Evolutionary conservation across 2,888 invertebrate species (phyloP).

Genomic region (Noctua comes): DNA sequence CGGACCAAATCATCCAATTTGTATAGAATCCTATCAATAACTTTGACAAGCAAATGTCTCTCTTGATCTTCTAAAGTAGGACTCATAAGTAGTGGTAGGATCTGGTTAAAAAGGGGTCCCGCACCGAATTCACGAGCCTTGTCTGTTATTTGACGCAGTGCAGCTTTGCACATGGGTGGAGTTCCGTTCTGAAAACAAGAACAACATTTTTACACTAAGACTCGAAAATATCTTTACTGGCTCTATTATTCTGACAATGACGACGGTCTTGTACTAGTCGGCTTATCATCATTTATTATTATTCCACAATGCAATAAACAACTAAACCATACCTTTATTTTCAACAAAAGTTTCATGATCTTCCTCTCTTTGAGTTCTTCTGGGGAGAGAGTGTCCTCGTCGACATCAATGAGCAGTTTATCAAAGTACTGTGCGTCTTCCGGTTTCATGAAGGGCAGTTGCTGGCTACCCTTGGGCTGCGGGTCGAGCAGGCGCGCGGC

Average conservation of each 20-base stretch:
- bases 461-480: constrained; percentile 97
- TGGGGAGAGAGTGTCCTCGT: constrained; percentile 98
- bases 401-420: constrained; percentile 99
- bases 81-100: constrained; percentile 99
- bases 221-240: not conserved
- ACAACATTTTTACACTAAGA: not conserved
- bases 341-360: constrained; percentile 99
- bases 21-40: constrained; percentile 99
- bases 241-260: not conserved
- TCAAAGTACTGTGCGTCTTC: constrained; percentile 99
- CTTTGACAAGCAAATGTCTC: constrained; percentile 99
- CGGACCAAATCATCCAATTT: constrained; percentile 99
- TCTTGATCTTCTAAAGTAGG: constrained; percentile 99
- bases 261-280: not conserved
- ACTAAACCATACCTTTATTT: constrained; percentile 93
- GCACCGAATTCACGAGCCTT: constrained; percentile 99
- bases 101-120: constrained; percentile 99
- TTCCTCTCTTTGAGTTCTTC: constrained; percentile 99
- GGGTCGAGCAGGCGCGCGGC: constrained; percentile 96
- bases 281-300: not conserved
- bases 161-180: constrained; percentile 99
- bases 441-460: constrained; percentile 99
- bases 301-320: not conserved
- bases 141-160: constrained; percentile 99
- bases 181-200: constrained; percentile 94